These are phyloP conservation scores for Sphinx pinastri DNA, from an alignment of 2,888 invertebrate genomes.

Conservation along the genomic window DNA sequence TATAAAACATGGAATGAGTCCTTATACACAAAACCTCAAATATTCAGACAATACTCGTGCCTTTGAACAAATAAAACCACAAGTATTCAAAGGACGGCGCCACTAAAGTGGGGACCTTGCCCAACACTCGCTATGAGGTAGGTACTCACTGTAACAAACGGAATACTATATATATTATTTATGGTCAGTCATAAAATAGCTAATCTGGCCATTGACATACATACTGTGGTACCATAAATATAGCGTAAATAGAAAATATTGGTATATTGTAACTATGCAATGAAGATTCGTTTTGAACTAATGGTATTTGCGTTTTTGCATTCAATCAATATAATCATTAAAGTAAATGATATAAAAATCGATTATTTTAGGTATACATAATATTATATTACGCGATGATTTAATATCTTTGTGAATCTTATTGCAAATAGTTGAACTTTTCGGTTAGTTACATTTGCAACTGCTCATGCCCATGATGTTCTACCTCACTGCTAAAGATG, in stretches of 20 bases:
- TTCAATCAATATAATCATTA: too few relatives aligned
- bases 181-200: conserved; percentile 62
- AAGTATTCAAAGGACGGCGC: background rate
- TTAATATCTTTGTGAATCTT: too few relatives aligned
- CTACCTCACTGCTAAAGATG: too few relatives aligned
- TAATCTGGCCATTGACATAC: conserved; percentile 68
- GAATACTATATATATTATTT: conserved; percentile 52
- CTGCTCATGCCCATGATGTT: too few relatives aligned
- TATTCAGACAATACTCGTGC: too few relatives aligned
- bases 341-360: too few relatives aligned
- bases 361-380: too few relatives aligned
- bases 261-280: conserved; percentile 11
- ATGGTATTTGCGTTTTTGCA: background rate
- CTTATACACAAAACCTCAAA: too few relatives aligned
- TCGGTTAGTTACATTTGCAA: too few relatives aligned
- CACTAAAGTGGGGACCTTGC: conserved; percentile 27
- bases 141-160: conserved; percentile 32
- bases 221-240: conserved; percentile 50
- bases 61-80: background rate
- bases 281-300: background rate
- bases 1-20: too few relatives aligned
- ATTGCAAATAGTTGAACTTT: too few relatives aligned
- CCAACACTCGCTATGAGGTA: conserved; percentile 17
- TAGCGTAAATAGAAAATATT: conserved; percentile 35
- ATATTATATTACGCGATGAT: too few relatives aligned